Percentiles rank a stretch among this genome's conserved stretches.
phyloP scores from a whole-genome alignment of 2,888 invertebrate species.

The Conus canariensis region DNA sequence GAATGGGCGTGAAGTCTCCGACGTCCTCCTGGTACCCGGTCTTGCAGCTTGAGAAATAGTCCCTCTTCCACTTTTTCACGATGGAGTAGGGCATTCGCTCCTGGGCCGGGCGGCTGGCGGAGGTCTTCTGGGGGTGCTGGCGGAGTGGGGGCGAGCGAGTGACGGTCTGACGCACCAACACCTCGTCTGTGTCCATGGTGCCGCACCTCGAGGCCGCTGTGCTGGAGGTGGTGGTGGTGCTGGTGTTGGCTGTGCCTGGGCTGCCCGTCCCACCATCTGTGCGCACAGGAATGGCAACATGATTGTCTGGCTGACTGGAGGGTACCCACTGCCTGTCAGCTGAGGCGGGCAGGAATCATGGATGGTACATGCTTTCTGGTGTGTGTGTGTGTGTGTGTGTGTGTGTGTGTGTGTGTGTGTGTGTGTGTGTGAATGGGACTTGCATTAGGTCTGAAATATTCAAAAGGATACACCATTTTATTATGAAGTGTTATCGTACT shows the following conservation, averaged over 20 bases:
- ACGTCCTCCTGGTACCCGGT: slow-evolving; percentile 38
- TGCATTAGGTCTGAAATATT: too few relatives aligned
- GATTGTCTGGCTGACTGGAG: not conserved
- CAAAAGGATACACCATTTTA: too few relatives aligned
- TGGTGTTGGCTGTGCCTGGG: not conserved
- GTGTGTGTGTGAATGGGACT: too few relatives aligned
- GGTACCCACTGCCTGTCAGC: too few relatives aligned
- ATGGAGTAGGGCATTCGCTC: not conserved
- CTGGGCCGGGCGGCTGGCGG: not conserved
- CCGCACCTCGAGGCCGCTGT: slow-evolving; percentile 28
- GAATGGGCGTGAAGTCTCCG: slow-evolving; percentile 28
- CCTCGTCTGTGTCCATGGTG: slow-evolving; percentile 12
- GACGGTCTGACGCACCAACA: not conserved
- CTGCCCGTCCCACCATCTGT: not conserved
- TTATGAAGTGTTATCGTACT: too few relatives aligned
- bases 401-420: too few relatives aligned
- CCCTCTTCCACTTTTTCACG: slow-evolving; percentile 36
- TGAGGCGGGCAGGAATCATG: too few relatives aligned
- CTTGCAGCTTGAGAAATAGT: slow-evolving; percentile 44
- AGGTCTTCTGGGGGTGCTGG: not conserved
- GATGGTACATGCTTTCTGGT: too few relatives aligned
- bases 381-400: too few relatives aligned
- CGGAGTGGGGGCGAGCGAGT: not conserved
- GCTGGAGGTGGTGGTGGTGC: not conserved
- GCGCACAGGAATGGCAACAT: not conserved